Evolutionary conservation across 2,113 vertebrate genomes (phyloP).

Genomic region (Notiomystis cincta): DNA sequence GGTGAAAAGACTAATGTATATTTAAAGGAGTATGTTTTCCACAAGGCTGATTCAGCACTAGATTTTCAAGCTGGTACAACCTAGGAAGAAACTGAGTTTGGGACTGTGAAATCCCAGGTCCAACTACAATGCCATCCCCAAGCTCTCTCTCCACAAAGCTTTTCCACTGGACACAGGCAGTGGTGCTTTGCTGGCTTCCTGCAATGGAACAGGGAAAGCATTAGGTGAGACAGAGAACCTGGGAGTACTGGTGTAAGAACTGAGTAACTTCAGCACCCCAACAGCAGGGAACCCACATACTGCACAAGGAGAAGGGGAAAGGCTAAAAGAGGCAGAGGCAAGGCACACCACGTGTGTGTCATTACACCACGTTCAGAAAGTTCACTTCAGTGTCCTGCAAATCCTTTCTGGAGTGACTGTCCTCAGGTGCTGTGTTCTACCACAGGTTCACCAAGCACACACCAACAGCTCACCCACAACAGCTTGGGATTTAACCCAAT

Average conservation of each 20-base stretch:
- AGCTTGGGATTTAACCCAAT: background rate
- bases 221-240: background rate
- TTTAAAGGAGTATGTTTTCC: background rate
- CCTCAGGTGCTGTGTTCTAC: background rate
- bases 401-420: background rate
- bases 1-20: background rate
- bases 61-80: background rate
- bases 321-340: background rate
- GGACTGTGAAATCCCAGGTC: background rate
- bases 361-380: background rate
- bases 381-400: background rate
- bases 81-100: background rate
- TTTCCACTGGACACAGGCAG: background rate
- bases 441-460: background rate
- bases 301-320: background rate
- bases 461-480: background rate
- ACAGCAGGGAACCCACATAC: rapidly evolving
- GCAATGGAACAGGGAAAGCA: background rate
- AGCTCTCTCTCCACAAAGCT: background rate
- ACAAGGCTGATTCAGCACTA: background rate
- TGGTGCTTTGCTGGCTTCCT: background rate
- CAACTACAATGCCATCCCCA: background rate
- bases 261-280: rapidly evolving
- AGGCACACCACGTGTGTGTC: rapidly evolving
- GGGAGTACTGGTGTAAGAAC: background rate